Conservation (phyloP, 1,140 invertebrate genomes). For the Amyelois transitella region DNA sequence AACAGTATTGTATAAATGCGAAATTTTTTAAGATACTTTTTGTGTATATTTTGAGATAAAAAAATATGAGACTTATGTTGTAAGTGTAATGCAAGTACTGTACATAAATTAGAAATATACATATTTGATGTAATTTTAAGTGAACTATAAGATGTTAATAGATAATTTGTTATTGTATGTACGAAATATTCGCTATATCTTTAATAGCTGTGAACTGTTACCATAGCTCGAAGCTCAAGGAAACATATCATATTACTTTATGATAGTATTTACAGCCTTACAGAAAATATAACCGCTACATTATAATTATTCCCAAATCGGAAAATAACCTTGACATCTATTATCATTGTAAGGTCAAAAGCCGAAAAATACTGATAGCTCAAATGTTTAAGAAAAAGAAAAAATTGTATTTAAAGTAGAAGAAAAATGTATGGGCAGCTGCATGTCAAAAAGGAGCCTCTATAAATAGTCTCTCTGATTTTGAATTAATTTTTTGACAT, state of each 20-base stretch:
- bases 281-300: no score
- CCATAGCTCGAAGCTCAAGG: conserved; percentile 61
- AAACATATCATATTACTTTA: conserved; percentile 49
- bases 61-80: conserved; percentile 5
- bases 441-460: no score
- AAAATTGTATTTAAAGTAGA: no score
- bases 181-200: neutral
- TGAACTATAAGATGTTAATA: neutral
- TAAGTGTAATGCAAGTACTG: conserved; percentile 39
- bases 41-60: conserved; percentile 45
- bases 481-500: no score
- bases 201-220: conserved; percentile 30
- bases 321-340: no score
- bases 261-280: neutral
- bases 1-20: conserved; percentile 14
- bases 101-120: conserved; percentile 57
- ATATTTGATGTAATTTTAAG: conserved; percentile 24
- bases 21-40: neutral
- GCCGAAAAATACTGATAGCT: no score
- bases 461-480: no score
- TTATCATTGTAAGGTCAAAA: no score
- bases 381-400: no score
- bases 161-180: neutral
- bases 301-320: no score
- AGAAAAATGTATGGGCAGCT: no score